phyloP scores from a whole-genome alignment of 2,797 vertebrate species.

The Aulostomus chinensis region DNA sequence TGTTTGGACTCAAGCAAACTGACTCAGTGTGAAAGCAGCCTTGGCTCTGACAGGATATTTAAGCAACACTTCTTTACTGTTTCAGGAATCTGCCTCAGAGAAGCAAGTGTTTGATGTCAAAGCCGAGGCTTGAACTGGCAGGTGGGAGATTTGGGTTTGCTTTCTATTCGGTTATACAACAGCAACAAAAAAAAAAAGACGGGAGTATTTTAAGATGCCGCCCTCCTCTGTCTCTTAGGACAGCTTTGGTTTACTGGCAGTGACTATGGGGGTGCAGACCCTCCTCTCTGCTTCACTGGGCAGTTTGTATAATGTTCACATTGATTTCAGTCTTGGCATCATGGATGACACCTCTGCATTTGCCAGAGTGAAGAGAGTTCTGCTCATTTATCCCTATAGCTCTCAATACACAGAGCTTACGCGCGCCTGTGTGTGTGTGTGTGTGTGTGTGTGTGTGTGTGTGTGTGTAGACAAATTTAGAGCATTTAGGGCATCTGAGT shows the following conservation, averaged over 20 bases:
- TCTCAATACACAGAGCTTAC: too few species aligned
- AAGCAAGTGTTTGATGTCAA: slow-evolving; percentile 22
- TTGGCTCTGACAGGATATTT: too few species aligned
- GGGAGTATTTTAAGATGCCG: slow-evolving; percentile 47
- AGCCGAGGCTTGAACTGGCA: slow-evolving; percentile 12
- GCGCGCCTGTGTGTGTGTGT: too few species aligned
- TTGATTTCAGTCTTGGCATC: too few species aligned
- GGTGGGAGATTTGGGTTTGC: slow-evolving; percentile 30
- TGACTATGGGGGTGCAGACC: slow-evolving; percentile 23
- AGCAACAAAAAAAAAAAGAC: slow-evolving; percentile 11
- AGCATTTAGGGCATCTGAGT: too few species aligned
- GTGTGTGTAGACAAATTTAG: too few species aligned
- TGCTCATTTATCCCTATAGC: slow-evolving; percentile 59
- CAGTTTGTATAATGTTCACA: slow-evolving; percentile 37
- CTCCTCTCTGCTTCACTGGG: slow-evolving; percentile 43
- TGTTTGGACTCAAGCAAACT: neutral
- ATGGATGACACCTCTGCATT: too few species aligned
- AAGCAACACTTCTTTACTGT: neutral
- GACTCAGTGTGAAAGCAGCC: too few species aligned
- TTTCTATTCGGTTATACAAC: slow-evolving; percentile 35
- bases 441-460: too few species aligned
- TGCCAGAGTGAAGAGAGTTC: too few species aligned
- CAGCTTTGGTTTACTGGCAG: slow-evolving; percentile 42
- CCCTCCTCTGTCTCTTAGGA: slow-evolving; percentile 43
- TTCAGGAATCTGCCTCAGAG: slow-evolving; percentile 6